Percentiles rank a stretch among this genome's conserved stretches.
Evolutionary conservation across 2,888 invertebrate species (phyloP).

Genomic region (Leptopilina drosophilae): DNA sequence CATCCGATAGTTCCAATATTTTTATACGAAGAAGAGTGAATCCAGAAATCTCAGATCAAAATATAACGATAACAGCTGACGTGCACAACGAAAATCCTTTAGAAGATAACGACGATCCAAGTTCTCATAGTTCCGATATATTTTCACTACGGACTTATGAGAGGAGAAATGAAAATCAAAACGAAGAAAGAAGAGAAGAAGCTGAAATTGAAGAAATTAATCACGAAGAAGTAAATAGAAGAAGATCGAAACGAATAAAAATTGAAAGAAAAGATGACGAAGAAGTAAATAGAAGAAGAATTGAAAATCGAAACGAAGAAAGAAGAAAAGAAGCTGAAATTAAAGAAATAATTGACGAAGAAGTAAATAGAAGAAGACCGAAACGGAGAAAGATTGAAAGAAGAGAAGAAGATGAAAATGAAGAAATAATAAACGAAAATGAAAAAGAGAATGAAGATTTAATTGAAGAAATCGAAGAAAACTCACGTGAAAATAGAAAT

Average conservation of each 20-base stretch:
- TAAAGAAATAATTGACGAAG: not conserved
- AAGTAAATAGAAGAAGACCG: too few species aligned
- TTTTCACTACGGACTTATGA: not conserved
- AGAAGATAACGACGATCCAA: not conserved
- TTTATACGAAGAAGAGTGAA: not conserved
- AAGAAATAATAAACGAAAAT: not conserved
- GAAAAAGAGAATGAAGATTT: not conserved
- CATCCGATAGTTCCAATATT: not conserved
- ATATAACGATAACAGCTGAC: not conserved
- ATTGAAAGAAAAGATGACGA: too few species aligned
- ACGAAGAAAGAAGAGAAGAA: not conserved
- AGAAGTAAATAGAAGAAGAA: too few species aligned
- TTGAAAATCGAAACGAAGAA: too few species aligned
- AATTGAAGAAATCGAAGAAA: conserved; percentile 1
- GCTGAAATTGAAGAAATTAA: not conserved
- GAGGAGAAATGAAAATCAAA: not conserved
- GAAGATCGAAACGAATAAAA: not conserved
- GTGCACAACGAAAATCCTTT: not conserved
- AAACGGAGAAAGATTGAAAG: too few species aligned
- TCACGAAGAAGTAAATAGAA: not conserved
- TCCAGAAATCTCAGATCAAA: not conserved
- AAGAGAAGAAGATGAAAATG: not conserved
- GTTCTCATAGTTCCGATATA: not conserved
- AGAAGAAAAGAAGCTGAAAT: too few species aligned
- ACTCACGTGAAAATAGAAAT: not conserved